A percentile compares a stretch with the other conserved stretches of the same genome.
Evolutionary conservation across 35 echinoderm and acorn worm genomes (phyloP).

Genomic region (Holothuria glaberrima): DNA sequence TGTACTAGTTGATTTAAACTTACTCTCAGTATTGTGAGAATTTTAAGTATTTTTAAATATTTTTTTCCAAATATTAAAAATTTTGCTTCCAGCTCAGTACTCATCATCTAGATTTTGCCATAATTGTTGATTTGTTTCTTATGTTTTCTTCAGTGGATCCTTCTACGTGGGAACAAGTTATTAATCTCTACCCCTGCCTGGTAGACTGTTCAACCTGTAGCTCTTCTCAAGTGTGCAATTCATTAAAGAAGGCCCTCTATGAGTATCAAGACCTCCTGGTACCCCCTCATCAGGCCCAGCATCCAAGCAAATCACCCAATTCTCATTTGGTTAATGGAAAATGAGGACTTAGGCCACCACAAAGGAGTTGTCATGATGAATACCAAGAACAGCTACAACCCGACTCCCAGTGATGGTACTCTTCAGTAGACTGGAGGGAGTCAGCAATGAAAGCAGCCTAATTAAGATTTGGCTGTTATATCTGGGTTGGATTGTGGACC

Average conservation of each 20-base stretch:
- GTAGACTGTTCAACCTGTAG: conserved; percentile 99
- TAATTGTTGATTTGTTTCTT: conserved; percentile 10
- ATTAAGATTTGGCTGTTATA: too few species aligned
- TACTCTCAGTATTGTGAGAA: too few species aligned
- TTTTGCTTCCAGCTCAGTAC: background rate
- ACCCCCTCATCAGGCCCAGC: conserved; percentile 44
- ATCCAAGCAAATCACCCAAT: too few species aligned
- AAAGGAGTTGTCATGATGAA: too few species aligned
- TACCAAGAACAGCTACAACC: too few species aligned
- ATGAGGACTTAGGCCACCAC: conserved; percentile 7
- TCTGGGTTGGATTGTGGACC: too few species aligned
- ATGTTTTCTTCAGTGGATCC: conserved; percentile 72
- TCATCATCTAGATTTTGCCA: background rate
- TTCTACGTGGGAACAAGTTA: conserved; percentile 93
- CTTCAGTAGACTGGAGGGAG: too few species aligned
- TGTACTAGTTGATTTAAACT: too few species aligned
- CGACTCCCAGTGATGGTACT: too few species aligned
- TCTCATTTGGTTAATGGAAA: conserved; percentile 77
- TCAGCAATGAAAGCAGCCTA: too few species aligned
- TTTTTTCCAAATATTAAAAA: background rate
- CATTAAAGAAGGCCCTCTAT: conserved; percentile 92
- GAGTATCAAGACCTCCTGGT: conserved; percentile 94
- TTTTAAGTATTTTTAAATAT: too few species aligned
- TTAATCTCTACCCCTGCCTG: conserved; percentile 85
- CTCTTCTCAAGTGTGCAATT: conserved; percentile 89